Evolutionary conservation across 23 tunicate genomes (phyloP).

Genomic region (Trididemnum nubilum): DNA sequence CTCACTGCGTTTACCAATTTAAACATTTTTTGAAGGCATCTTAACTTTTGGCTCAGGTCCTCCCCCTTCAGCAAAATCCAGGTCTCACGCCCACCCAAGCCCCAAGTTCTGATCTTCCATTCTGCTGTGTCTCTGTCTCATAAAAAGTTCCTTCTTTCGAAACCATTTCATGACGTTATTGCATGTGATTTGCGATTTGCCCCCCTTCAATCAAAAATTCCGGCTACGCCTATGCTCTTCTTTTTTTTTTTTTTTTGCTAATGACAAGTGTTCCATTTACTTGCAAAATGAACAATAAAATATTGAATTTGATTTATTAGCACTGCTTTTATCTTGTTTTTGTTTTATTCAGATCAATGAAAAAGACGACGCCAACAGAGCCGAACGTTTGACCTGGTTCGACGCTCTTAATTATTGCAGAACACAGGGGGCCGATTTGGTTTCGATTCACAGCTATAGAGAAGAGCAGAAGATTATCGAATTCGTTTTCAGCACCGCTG

Average conservation of each 20-base stretch:
- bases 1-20: too few relatives aligned
- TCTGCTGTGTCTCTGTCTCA: too few relatives aligned
- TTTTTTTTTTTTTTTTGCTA: not conserved
- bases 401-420: constrained; percentile 57
- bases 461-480: constrained; percentile 49
- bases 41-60: too few relatives aligned
- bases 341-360: constrained; percentile 57
- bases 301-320: not conserved
- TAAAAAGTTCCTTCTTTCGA: too few relatives aligned
- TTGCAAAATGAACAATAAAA: not conserved
- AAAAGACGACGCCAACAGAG: constrained; percentile 4
- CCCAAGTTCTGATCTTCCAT: too few relatives aligned
- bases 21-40: too few relatives aligned
- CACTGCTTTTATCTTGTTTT: not conserved
- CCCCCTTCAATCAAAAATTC: too few relatives aligned
- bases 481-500: constrained; percentile 27
- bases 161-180: too few relatives aligned
- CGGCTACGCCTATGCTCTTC: too few relatives aligned
- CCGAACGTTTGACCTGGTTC: constrained; percentile 54
- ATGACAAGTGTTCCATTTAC: not conserved
- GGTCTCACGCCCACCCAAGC: too few relatives aligned
- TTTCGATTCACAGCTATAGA: constrained; percentile 66
- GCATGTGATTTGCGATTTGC: too few relatives aligned
- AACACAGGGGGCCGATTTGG: constrained; percentile 68
- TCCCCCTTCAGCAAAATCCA: too few relatives aligned